Conservation (phyloP, 1,140 invertebrate genomes). For the Brachionus plicatilis region DNA sequence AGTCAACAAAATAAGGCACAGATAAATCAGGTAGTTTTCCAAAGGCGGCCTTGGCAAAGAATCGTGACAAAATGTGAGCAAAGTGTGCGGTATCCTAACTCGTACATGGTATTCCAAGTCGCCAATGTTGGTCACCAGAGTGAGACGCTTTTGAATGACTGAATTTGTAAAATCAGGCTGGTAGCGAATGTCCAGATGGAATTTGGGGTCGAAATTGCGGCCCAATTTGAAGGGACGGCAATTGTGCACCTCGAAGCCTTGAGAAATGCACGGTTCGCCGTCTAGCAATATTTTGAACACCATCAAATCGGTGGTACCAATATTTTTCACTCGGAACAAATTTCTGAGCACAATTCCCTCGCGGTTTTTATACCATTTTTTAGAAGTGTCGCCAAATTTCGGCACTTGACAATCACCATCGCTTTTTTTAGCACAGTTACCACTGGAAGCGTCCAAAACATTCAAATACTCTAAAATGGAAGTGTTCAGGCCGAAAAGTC, state of each 20-base stretch:
- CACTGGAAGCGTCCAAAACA: not conserved
- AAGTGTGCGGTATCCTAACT: not conserved
- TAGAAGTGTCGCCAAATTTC: not conserved
- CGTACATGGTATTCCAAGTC: not conserved
- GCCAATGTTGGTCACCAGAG: conserved; percentile 27
- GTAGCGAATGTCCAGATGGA: not conserved
- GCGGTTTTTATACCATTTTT: not conserved
- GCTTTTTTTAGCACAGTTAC: not conserved
- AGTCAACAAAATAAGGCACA: not conserved
- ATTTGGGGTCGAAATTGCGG: not conserved
- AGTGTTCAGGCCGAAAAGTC: not conserved
- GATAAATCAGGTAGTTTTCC: conserved; percentile 24
- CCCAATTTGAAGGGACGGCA: not conserved
- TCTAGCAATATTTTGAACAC: conserved; percentile 6
- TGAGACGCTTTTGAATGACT: not conserved
- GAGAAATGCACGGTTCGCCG: conserved; percentile 13
- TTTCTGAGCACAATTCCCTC: conserved; percentile 3
- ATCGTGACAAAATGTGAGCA: conserved; percentile 10
- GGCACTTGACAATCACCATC: not conserved
- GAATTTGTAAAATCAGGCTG: conserved; percentile 29
- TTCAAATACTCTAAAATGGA: not conserved
- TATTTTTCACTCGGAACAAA: not conserved
- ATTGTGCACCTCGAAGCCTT: not conserved
- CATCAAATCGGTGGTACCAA: not conserved
- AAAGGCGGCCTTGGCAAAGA: conserved; percentile 31